Conservation (phyloP, 2,113 vertebrate species). For the Ammodytes marinus region DNA sequence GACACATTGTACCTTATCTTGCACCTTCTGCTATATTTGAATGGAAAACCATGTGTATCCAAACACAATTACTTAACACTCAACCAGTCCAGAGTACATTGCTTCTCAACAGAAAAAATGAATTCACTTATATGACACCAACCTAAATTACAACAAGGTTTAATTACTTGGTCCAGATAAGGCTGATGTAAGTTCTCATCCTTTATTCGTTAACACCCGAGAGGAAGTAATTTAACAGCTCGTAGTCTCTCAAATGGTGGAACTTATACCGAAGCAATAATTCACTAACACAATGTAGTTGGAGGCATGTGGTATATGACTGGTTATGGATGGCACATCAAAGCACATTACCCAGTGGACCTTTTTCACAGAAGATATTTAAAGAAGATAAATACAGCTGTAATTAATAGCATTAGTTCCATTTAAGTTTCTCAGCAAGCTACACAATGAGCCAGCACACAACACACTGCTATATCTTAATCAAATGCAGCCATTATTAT, state of each 20-base stretch:
- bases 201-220: slow-evolving; percentile 28
- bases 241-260: slow-evolving; percentile 10
- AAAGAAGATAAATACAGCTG: background rate
- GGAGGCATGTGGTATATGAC: background rate
- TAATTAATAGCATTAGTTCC: slow-evolving; percentile 40
- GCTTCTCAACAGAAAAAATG: slow-evolving; percentile 18
- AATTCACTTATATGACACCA: slow-evolving; percentile 14
- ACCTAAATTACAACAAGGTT: slow-evolving; percentile 38
- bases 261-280: slow-evolving; percentile 16
- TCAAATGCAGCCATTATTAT: slow-evolving; percentile 8
- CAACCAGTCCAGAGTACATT: slow-evolving; percentile 2
- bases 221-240: slow-evolving; percentile 27
- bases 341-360: slow-evolving; percentile 11
- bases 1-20: background rate
- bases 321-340: slow-evolving; percentile 17
- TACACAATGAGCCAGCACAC: background rate
- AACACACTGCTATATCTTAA: background rate
- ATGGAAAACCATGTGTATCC: slow-evolving; percentile 1
- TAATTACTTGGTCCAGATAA: slow-evolving; percentile 45
- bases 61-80: slow-evolving; percentile 22
- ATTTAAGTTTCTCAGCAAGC: background rate
- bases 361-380: slow-evolving; percentile 18
- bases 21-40: background rate
- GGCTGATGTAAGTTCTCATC: slow-evolving; percentile 32
- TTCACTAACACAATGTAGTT: slow-evolving; percentile 4